Evolutionary conservation across 2,797 vertebrate species (phyloP), one percentile per base, ranked within the genome.

Genomic region (Muraenolepis orangiensis): DNA sequence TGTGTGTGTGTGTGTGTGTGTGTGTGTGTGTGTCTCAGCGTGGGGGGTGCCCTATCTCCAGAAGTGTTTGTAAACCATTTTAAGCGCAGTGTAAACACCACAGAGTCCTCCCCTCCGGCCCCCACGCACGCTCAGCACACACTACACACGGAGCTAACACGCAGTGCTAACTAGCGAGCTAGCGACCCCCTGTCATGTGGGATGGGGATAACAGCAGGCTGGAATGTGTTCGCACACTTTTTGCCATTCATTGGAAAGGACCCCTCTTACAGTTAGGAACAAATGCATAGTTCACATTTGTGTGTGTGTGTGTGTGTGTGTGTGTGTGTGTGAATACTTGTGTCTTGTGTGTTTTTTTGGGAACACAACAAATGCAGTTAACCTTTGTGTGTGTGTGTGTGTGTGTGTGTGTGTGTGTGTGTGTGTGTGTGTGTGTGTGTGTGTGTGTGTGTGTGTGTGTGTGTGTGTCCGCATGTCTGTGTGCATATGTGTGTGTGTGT

Each of bases 31-130:
- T 16, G 76, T 38, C 11, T 32, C 70, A 16, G 57, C 11, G 57
- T 71, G 20, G 61, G 29, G 26, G 68, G 83, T 69, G 69, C 30
- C 10, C 66, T 31, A 67, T 31, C 30, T 46, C 61, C 32, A 69
- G 32, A n/a, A 87, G 79, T 94, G 90, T 95, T 95, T 94, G 92
- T 93, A 94, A 93, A 94, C 91, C 83, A 87, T 86, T 78, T 74
- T 77, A 89, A 67, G 88, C 72, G n/a, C 86, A 92, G 85, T 92
- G 90, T 93, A 95, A 95, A 95, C 93, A 94, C 86, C 86, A 81
- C 69, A 83, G 80, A 26, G 77, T 16, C 85, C 82, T 87, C 87
- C 81, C 76, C 70, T 82, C 57, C 57, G n/a, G 77, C 86, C 78
- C 84, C 83, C 83, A 85, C 81, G 76, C 84, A 87, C 75, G 46